A percentile compares a stretch with the other conserved stretches of the same genome.
Conservation (phyloP, 2,113 vertebrate genomes). For the Monopterus albus region DNA sequence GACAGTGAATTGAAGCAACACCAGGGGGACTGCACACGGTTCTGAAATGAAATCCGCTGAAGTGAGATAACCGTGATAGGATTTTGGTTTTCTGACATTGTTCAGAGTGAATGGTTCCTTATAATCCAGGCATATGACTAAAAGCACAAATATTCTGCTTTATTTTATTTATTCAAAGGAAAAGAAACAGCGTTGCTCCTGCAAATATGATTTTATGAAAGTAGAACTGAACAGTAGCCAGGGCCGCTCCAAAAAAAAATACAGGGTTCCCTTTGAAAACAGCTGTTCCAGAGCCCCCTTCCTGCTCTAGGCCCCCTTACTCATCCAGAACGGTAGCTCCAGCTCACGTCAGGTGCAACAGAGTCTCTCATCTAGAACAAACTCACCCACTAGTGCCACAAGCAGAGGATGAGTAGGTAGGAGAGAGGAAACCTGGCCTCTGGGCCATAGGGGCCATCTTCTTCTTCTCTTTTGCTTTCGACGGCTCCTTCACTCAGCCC, state of each 20-base stretch:
- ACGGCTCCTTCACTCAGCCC: constrained; percentile 32
- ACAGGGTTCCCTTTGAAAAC: not conserved
- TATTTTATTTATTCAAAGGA: not conserved
- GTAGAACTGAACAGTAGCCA: not conserved
- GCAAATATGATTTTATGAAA: not conserved
- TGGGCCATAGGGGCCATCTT: constrained; percentile 42
- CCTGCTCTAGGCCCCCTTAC: not conserved
- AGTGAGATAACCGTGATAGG: constrained; percentile 46
- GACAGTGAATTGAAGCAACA: constrained; percentile 49
- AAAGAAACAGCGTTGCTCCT: not conserved
- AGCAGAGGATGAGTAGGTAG: constrained; percentile 7
- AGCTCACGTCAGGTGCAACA: constrained; percentile 14
- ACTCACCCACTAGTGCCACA: not conserved
- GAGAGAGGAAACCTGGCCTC: constrained; percentile 21
- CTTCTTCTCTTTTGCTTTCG: constrained; percentile 33
- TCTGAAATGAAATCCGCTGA: constrained; percentile 47
- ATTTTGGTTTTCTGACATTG: constrained; percentile 47
- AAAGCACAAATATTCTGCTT: too few species aligned
- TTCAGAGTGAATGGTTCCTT: constrained; percentile 35
- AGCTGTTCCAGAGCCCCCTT: not conserved
- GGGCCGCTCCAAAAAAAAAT: not conserved
- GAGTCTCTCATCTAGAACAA: not conserved
- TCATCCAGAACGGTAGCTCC: not conserved
- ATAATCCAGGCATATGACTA: constrained; percentile 27
- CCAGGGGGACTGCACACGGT: constrained; percentile 20